These are phyloP conservation scores for Penaeus chinensis DNA, from an alignment of 1,140 invertebrate species.

Conservation along the genomic window DNA sequence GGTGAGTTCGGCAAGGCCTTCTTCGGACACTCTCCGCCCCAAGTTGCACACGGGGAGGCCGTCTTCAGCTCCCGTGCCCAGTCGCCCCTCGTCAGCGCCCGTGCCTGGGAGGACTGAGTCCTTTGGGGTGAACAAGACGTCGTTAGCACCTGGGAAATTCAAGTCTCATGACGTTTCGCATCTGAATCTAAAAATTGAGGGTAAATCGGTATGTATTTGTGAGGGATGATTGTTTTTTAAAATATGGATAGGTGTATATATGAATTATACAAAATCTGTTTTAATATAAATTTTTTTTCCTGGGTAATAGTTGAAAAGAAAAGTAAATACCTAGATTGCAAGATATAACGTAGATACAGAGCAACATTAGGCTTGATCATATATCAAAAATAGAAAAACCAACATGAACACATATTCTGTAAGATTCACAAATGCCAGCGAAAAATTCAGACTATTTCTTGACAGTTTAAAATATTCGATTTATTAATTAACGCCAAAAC, in stretches of 20 bases:
- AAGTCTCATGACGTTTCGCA: constrained; percentile 37
- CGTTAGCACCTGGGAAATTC: neutral
- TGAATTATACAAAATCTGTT: neutral
- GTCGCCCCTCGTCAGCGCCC: neutral
- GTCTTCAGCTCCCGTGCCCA: constrained; percentile 22
- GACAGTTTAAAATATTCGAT: neutral
- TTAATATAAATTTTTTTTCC: neutral
- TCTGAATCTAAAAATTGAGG: constrained; percentile 42
- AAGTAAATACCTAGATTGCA: no score
- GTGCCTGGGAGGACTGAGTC: neutral
- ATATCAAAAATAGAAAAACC: no score
- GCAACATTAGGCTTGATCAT: no score
- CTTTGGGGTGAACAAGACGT: neutral
- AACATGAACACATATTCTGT: no score
- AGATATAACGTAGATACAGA: no score
- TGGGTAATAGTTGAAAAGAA: no score
- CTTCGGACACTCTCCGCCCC: constrained; percentile 29
- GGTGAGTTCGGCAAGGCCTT: constrained; percentile 30
- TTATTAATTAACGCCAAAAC: neutral
- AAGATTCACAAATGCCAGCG: no score
- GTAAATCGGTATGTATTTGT: constrained; percentile 36
- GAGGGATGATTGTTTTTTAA: neutral
- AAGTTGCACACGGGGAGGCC: constrained; percentile 41
- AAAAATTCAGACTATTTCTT: no score
- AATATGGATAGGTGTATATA: neutral